Evolutionary conservation across 2,797 vertebrate genomes (phyloP).

Genomic region (Nyctalus aviator): DNA sequence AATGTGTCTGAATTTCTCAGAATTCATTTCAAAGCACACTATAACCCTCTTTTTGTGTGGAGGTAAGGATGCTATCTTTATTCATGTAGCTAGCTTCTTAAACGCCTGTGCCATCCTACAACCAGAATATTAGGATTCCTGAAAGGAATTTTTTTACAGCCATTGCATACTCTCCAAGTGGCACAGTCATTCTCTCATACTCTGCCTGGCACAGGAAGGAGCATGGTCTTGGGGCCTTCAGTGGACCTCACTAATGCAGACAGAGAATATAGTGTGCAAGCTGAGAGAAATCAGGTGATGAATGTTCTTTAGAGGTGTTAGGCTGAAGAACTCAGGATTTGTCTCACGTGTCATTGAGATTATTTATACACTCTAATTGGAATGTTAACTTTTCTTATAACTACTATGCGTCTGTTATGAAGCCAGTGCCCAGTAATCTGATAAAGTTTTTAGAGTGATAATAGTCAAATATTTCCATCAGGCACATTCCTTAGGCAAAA

Average conservation of each 20-base stretch:
- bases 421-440: neutral
- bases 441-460: neutral
- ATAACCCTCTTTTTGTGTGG: neutral
- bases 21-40: neutral
- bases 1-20: neutral
- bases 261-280: neutral
- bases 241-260: neutral
- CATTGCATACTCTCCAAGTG: accelerated
- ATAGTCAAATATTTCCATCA: neutral
- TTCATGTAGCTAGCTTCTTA: neutral
- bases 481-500: neutral
- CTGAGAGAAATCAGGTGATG: neutral
- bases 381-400: neutral
- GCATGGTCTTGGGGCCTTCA: accelerated
- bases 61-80: neutral
- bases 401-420: neutral
- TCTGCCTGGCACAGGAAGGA: neutral
- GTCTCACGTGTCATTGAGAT: neutral
- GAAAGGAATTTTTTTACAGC: no score
- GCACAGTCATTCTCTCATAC: neutral
- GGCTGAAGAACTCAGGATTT: neutral
- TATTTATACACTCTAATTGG: neutral
- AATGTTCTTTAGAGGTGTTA: no score
- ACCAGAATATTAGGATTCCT: neutral
- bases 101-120: neutral